Percentiles rank a stretch among this genome's conserved stretches.
Evolutionary conservation across 2,888 invertebrate species (phyloP).

Genomic region (Camponotus fellah): DNA sequence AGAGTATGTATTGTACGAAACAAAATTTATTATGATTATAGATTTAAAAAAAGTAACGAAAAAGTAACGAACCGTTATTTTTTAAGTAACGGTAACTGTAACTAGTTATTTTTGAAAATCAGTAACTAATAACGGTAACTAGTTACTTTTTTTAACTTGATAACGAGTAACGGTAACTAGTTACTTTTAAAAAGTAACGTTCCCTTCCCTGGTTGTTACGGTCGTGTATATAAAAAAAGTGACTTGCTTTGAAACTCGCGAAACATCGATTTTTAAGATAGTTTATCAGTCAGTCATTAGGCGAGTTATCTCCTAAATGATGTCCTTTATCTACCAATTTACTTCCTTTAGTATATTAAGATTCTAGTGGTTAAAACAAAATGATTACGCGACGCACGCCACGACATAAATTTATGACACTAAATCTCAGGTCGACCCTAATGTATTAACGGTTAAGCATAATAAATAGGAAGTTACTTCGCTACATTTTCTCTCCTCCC

Average conservation of each 20-base stretch:
- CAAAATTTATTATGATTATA: too few relatives aligned
- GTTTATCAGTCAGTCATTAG: constrained; percentile 26
- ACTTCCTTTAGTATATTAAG: not conserved
- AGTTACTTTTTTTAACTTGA: too few relatives aligned
- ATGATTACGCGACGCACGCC: not conserved
- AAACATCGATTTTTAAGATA: constrained; percentile 30
- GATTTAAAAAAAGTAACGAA: too few relatives aligned
- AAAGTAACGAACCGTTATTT: too few relatives aligned
- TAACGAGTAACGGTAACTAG: too few relatives aligned
- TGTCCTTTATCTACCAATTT: constrained; percentile 10
- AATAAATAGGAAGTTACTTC: constrained; percentile 57
- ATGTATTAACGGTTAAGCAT: constrained; percentile 41
- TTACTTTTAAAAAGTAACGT: too few relatives aligned
- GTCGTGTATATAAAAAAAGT: not conserved
- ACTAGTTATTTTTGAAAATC: too few relatives aligned
- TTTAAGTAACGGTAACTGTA: too few relatives aligned
- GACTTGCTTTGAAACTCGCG: not conserved
- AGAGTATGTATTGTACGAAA: too few relatives aligned
- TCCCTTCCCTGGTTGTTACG: too few relatives aligned
- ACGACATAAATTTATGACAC: constrained; percentile 29
- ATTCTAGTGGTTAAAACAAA: constrained; percentile 8
- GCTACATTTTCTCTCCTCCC: constrained; percentile 52
- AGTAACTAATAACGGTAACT: too few relatives aligned
- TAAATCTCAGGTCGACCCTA: constrained; percentile 40
- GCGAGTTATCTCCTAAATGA: constrained; percentile 10